These are phyloP conservation scores for Micoletzkya japonica DNA, from an alignment of 2,888 invertebrate genomes.

Conservation along the genomic window DNA sequence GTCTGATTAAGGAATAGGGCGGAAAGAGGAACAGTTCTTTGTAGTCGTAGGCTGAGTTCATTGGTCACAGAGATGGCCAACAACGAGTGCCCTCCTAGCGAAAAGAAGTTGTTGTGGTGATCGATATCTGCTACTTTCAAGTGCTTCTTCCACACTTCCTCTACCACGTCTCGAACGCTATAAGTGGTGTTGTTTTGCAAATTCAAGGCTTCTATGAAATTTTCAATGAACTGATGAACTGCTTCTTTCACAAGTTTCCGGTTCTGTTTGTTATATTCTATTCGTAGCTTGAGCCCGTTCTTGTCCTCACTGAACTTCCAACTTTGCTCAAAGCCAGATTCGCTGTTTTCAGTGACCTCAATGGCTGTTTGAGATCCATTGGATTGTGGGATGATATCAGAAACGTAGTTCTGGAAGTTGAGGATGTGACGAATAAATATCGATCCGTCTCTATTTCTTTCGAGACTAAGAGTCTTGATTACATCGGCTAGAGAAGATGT, in stretches of 20 bases:
- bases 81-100: slow-evolving; percentile 11
- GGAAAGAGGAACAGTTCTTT: neutral
- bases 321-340: no score
- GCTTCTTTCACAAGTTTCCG: no score
- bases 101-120: slow-evolving; percentile 10
- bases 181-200: no score
- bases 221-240: no score
- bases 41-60: neutral
- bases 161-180: slow-evolving; percentile 15
- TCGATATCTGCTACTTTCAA: neutral
- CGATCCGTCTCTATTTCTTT: neutral
- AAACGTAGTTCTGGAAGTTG: slow-evolving; percentile 19
- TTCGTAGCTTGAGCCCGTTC: no score
- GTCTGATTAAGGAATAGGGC: slow-evolving; percentile 4
- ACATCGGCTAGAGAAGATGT: slow-evolving; percentile 6
- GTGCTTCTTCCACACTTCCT: neutral
- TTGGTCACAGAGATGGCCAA: slow-evolving; percentile 1
- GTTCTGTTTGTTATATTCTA: no score
- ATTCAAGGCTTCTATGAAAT: no score
- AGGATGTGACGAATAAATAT: slow-evolving; percentile 10
- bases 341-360: no score
- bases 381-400: neutral
- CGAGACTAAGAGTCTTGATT: neutral
- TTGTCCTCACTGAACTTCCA: no score
- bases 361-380: neutral